Percentiles rank a stretch among this genome's conserved stretches.
These are phyloP conservation scores for Iselma pallidipennis DNA, from an alignment of 2,888 invertebrate species.

Conservation along the genomic window DNA sequence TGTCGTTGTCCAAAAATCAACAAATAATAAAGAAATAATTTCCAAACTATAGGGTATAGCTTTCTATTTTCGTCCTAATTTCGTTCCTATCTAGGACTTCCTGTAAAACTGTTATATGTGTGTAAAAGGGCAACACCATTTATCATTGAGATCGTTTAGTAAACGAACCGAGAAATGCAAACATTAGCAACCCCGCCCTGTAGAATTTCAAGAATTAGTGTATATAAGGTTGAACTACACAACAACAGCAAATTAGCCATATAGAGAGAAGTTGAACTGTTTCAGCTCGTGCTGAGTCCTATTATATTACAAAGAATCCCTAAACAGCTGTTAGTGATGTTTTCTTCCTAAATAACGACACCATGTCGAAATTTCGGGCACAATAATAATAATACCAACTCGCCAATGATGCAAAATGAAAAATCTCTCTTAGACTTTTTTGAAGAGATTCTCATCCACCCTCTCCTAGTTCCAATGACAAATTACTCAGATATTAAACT, in stretches of 20 bases:
- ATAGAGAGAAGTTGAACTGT: conserved; percentile 1
- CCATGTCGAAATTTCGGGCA: too few relatives aligned
- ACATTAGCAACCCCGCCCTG: conserved; percentile 3
- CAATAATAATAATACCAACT: too few relatives aligned
- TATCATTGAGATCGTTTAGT: conserved; percentile 11
- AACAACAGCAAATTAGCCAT: conserved; percentile 5
- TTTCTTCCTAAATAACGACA: conserved; percentile 7
- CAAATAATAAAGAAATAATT: not conserved
- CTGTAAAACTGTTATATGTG: not conserved
- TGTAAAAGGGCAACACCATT: conserved; percentile 3
- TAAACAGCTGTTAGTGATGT: conserved; percentile 22
- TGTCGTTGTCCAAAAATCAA: not conserved
- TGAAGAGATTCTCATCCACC: not conserved
- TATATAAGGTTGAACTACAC: not conserved
- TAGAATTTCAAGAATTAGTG: conserved; percentile 13
- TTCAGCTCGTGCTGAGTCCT: conserved; percentile 18
- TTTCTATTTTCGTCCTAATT: too few relatives aligned
- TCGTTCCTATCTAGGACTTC: not conserved
- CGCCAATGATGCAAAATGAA: too few relatives aligned
- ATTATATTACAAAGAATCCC: conserved; percentile 14
- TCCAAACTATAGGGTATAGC: too few relatives aligned
- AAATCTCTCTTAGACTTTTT: not conserved
- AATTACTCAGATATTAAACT: conserved; percentile 41
- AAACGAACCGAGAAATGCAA: conserved; percentile 7
- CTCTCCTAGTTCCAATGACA: conserved; percentile 31